phyloP scores from a whole-genome alignment of 1,140 invertebrate species.

The Reticulitermes speratus region DNA sequence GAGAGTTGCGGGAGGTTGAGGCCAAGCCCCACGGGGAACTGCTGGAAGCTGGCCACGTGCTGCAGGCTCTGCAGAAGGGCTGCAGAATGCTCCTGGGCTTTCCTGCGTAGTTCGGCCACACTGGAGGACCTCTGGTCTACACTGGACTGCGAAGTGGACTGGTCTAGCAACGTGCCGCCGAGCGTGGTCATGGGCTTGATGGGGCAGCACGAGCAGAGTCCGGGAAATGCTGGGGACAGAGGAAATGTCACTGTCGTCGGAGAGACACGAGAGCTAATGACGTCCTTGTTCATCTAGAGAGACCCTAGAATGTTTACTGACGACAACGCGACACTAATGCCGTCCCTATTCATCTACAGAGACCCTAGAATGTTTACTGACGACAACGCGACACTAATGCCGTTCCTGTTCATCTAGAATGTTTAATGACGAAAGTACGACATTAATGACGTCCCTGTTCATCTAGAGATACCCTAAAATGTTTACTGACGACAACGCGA shows the following conservation, averaged over 20 bases:
- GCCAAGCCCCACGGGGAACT: conserved; percentile 42
- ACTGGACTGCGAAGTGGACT: conserved; percentile 44
- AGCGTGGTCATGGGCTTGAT: conserved; percentile 56
- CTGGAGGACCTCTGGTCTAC: conserved; percentile 68
- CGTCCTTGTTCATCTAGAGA: too few relatives aligned
- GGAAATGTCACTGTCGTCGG: neutral
- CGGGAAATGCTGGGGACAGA: conserved; percentile 59
- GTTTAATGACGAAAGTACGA: too few relatives aligned
- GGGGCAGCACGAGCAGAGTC: conserved; percentile 74
- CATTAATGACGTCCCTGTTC: too few relatives aligned
- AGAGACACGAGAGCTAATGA: neutral
- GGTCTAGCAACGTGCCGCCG: conserved; percentile 40
- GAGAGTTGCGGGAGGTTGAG: conserved; percentile 55
- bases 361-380: too few relatives aligned
- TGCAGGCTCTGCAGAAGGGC: conserved; percentile 74
- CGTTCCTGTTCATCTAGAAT: too few relatives aligned
- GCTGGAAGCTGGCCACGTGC: conserved; percentile 51
- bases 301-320: too few relatives aligned
- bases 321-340: too few relatives aligned
- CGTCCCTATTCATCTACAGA: too few relatives aligned
- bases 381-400: too few relatives aligned
- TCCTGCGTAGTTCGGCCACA: conserved; percentile 81
- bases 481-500: too few relatives aligned
- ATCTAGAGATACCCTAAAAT: too few relatives aligned
- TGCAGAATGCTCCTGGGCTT: conserved; percentile 88